A percentile compares a stretch with the other conserved stretches of the same genome.
These are phyloP conservation scores for Zeuzera pyrina DNA, from an alignment of 2,888 invertebrate species.

Conservation along the genomic window DNA sequence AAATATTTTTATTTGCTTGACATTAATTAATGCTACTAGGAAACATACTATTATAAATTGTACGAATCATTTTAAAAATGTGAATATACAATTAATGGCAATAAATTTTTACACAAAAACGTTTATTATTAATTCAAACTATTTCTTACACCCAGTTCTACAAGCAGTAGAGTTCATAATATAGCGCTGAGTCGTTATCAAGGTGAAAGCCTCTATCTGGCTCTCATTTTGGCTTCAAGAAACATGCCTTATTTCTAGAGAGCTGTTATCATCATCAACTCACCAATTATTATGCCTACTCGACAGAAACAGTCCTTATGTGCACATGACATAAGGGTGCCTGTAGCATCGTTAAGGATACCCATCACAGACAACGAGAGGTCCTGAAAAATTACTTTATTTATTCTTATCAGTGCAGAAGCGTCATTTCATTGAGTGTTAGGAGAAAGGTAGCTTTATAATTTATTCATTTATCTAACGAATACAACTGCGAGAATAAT, in stretches of 20 bases:
- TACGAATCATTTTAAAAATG: too few relatives aligned
- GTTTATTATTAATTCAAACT: too few relatives aligned
- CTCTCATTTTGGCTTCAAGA: constrained; percentile 44
- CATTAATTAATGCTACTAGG: too few relatives aligned
- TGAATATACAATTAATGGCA: too few relatives aligned
- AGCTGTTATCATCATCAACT: constrained; percentile 69
- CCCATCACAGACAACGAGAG: constrained; percentile 89
- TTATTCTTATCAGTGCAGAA: not conserved
- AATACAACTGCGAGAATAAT: not conserved
- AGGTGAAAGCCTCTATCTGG: constrained; percentile 47
- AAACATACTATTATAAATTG: too few relatives aligned
- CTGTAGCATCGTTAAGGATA: constrained; percentile 94
- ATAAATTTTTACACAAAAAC: too few relatives aligned
- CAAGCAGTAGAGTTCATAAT: too few relatives aligned
- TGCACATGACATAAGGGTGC: constrained; percentile 94
- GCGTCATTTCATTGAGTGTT: too few relatives aligned
- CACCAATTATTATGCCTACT: constrained; percentile 88
- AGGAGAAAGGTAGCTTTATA: too few relatives aligned
- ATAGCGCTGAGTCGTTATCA: constrained; percentile 19
- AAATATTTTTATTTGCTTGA: too few relatives aligned
- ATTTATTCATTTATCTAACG: too few relatives aligned
- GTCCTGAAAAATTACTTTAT: constrained; percentile 77
- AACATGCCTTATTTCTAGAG: constrained; percentile 55
- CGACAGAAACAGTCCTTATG: constrained; percentile 84
- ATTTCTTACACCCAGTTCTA: too few relatives aligned